Evolutionary conservation across 2,113 vertebrate species (phyloP).

Genomic region (Epinephelus fuscoguttatus): DNA sequence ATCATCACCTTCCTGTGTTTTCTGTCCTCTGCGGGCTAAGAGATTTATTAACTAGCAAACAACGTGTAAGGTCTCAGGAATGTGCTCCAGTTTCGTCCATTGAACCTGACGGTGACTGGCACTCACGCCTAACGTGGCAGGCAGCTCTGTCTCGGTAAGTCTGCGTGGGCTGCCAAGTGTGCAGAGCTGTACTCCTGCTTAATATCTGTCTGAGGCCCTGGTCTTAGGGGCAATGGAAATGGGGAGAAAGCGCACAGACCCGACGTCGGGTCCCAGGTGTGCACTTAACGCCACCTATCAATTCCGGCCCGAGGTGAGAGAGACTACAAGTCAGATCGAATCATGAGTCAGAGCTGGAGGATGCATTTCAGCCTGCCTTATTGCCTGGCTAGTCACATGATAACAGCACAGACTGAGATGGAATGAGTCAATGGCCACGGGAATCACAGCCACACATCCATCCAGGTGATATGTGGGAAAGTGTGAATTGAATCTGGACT

Average conservation of each 20-base stretch:
- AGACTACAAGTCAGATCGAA: slow-evolving; percentile 73
- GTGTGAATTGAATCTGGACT: slow-evolving; percentile 57
- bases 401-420: slow-evolving; percentile 49
- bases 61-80: slow-evolving; percentile 68
- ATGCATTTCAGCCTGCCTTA: slow-evolving; percentile 64
- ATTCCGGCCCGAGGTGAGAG: slow-evolving; percentile 53
- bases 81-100: slow-evolving; percentile 70
- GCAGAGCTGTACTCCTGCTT: slow-evolving; percentile 25
- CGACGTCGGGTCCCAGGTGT: slow-evolving; percentile 72
- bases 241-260: slow-evolving; percentile 39
- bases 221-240: slow-evolving; percentile 44
- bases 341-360: slow-evolving; percentile 69
- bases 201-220: slow-evolving; percentile 53
- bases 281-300: slow-evolving; percentile 69
- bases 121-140: slow-evolving; percentile 55
- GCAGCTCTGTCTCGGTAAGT: slow-evolving; percentile 64
- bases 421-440: slow-evolving; percentile 60
- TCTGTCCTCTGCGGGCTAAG: slow-evolving; percentile 35
- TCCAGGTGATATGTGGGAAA: slow-evolving; percentile 64
- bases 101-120: slow-evolving; percentile 71
- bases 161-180: slow-evolving; percentile 54
- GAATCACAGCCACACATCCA: slow-evolving; percentile 49
- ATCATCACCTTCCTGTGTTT: slow-evolving; percentile 68
- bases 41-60: slow-evolving; percentile 74
- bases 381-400: slow-evolving; percentile 63